phyloP scores from a whole-genome alignment of 2,797 vertebrate genomes.

The Rhodeus uyekii region DNA sequence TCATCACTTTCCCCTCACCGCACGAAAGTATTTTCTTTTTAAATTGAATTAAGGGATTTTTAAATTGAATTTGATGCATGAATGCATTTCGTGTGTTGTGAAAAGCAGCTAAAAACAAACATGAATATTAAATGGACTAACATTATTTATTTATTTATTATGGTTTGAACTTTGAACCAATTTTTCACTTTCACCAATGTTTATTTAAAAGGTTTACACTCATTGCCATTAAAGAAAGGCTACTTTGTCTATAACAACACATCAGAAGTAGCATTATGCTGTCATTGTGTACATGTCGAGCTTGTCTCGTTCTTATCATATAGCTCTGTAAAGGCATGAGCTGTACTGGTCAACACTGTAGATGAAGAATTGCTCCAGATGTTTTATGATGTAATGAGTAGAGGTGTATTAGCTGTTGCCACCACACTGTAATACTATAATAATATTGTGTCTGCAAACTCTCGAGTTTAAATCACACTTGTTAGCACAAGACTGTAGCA shows the following conservation, averaged over 20 bases:
- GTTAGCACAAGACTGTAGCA: background rate
- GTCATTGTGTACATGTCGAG: background rate
- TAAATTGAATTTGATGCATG: conserved; percentile 44
- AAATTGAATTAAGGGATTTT: conserved; percentile 16
- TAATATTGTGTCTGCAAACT: background rate
- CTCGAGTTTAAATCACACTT: background rate
- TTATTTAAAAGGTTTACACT: background rate
- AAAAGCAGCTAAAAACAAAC: conserved; percentile 31
- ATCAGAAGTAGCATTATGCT: background rate
- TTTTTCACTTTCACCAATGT: conserved; percentile 6
- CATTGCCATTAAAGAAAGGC: background rate
- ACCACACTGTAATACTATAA: conserved; percentile 6
- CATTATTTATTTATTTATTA: conserved; percentile 51
- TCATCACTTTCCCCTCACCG: background rate
- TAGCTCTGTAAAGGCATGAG: conserved; percentile 3
- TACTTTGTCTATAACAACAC: background rate
- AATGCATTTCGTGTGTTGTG: conserved; percentile 41
- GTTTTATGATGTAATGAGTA: conserved; percentile 2
- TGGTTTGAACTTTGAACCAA: conserved; percentile 27
- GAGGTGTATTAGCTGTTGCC: conserved; percentile 6
- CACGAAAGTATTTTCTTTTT: background rate
- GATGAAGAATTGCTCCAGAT: background rate
- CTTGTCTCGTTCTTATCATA: background rate
- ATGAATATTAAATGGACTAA: conserved; percentile 24
- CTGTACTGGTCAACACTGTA: background rate